Base-by-base conservation (phyloP, 2,888 invertebrate species). In the Drosophila dives region DNA sequence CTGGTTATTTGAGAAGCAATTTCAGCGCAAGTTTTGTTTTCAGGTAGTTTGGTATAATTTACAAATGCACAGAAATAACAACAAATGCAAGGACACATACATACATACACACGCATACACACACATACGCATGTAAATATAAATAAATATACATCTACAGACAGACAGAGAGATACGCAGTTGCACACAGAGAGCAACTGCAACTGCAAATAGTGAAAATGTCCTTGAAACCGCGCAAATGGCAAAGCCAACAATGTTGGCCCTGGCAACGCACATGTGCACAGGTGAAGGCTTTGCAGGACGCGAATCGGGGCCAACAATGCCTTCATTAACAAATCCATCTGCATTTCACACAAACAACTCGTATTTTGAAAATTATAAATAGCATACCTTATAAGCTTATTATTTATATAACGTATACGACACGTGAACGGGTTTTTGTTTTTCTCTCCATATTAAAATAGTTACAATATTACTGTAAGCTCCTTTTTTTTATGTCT, bases 201-300 rank as follows among this genome's bases (percentile, higher is more conserved):
- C 75, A 86, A 83, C 72, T 83, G 86, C 81, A 88, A 81, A 86
- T 83, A 90, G 77, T 80, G 73, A 53, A 78, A 79, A 83, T 74
- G 86, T 86, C 86, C 86, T 90, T 86, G 86, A 86, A 86, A 81
- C 65, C 77, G 78, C 85, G 79, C 86, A 88, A 86, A 80, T 75
- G 86, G 78, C 77, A 79, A 69, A 69, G 67, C 69, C 67, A 80
- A 74, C 73, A 67, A 50, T 33, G 49, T 71, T 71, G 72, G 69
- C 75, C 75, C 56, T 72, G 72, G 49, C 66, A 40, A 50, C 59
- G 63, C 69, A 65, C 60, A 74, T 59, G 23, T 45, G 45, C 23
- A 65, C 72, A 72, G 86, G 89, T 86, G 89, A 76, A 87, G 84
- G 89, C 54, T 73, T 63, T 38, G 45, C 60, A 76, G 67, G 56